A percentile compares a stretch with the other conserved stretches of the same genome.
phyloP scores from a whole-genome alignment of 2,888 invertebrate genomes.

The Agrochola macilenta region DNA sequence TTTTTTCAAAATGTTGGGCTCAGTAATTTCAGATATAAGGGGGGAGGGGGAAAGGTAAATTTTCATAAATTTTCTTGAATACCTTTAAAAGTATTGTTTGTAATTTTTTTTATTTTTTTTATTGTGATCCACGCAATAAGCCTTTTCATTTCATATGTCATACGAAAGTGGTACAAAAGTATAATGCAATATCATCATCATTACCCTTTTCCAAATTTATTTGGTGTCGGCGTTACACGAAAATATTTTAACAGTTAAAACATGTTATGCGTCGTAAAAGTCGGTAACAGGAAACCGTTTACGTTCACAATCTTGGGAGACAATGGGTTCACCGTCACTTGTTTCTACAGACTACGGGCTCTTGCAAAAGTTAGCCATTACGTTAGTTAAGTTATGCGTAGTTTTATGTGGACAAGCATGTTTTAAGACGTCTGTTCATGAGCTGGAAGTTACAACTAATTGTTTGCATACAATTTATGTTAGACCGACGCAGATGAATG shows the following conservation, averaged over 20 bases:
- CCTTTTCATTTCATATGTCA: too few species aligned
- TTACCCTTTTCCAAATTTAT: too few species aligned
- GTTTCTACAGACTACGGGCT: conserved; percentile 16
- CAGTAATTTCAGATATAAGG: too few species aligned
- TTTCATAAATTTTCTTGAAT: too few species aligned
- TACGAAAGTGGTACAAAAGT: too few species aligned
- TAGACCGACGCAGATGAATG: background rate
- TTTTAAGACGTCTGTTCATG: conserved; percentile 2
- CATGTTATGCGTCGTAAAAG: conserved; percentile 25
- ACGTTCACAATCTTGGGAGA: conserved; percentile 37
- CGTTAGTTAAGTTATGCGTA: conserved; percentile 24
- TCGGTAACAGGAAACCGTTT: conserved; percentile 23
- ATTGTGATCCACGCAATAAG: too few species aligned
- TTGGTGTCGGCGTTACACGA: too few species aligned
- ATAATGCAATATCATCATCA: too few species aligned
- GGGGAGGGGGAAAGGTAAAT: too few species aligned
- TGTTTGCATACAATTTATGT: background rate
- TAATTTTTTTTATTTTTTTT: too few species aligned
- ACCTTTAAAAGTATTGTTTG: too few species aligned
- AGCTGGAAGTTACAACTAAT: conserved; percentile 11
- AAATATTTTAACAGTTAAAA: background rate
- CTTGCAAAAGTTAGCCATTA: conserved; percentile 50
- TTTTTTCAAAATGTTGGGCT: too few species aligned
- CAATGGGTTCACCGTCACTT: conserved; percentile 38
- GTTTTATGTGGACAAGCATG: background rate